These are phyloP conservation scores for Nothura maculosa DNA, from an alignment of 2,797 vertebrate species.

Conservation along the genomic window DNA sequence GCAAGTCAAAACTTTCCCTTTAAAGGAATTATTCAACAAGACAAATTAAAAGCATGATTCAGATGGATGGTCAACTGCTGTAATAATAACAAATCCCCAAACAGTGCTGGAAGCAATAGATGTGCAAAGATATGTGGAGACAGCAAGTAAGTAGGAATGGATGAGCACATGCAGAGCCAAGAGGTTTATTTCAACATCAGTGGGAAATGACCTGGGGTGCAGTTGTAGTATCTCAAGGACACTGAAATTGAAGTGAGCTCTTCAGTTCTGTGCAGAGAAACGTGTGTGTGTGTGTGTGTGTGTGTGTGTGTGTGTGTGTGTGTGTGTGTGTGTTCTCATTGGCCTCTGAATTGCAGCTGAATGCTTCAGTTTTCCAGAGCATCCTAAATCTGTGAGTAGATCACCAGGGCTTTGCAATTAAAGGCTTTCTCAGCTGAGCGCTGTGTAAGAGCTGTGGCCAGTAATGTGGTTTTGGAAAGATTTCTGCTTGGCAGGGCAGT, in stretches of 20 bases:
- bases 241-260: not conserved
- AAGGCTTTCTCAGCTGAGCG: conserved; percentile 10
- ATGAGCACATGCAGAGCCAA: not conserved
- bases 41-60: not conserved
- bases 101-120: not conserved
- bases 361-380: conserved; percentile 4
- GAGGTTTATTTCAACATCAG: conserved; percentile 1
- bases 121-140: not conserved
- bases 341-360: not conserved
- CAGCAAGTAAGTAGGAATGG: not conserved
- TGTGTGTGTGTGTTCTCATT: not conserved
- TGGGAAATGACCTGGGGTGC: not conserved
- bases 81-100: not conserved
- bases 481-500: not conserved
- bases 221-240: conserved; percentile 4
- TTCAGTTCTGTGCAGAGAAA: not conserved
- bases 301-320: too few relatives aligned
- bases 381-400: not conserved
- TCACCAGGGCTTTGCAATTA: not conserved
- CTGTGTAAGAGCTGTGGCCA: not conserved
- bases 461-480: not conserved
- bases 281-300: not conserved
- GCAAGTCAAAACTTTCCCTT: not conserved
- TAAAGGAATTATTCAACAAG: not conserved
- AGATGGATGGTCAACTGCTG: not conserved